Conservation (phyloP, 2,888 invertebrate species). For the Rosalia funebris region DNA sequence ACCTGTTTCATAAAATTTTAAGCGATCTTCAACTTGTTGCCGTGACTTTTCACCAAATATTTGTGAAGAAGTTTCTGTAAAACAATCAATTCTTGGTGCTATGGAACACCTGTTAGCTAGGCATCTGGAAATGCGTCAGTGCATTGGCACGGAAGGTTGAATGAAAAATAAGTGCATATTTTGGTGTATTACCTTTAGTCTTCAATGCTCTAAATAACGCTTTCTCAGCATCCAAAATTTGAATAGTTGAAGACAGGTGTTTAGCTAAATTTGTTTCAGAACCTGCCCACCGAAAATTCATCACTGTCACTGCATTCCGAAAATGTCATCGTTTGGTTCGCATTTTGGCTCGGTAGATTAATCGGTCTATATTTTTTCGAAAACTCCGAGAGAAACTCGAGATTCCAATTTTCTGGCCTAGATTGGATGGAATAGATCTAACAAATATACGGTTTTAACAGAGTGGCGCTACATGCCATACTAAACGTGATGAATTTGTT, state of each 20-base stretch:
- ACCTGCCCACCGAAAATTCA: not conserved
- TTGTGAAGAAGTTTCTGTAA: conserved; percentile 79
- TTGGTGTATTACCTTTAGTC: conserved; percentile 92
- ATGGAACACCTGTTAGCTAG: conserved; percentile 99
- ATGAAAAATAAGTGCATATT: conserved; percentile 97
- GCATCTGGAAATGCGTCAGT: conserved; percentile 94
- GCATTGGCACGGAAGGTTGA: conserved; percentile 98
- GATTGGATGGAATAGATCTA: not conserved
- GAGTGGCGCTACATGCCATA: not conserved
- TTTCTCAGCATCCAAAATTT: too few relatives aligned
- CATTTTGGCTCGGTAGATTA: not conserved
- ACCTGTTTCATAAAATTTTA: conserved; percentile 79
- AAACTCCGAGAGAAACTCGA: not conserved
- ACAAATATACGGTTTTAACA: not conserved
- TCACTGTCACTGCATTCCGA: not conserved
- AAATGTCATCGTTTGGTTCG: not conserved
- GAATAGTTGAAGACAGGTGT: too few relatives aligned
- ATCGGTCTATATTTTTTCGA: not conserved
- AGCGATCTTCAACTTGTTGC: conserved; percentile 67
- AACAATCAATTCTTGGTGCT: conserved; percentile 97
- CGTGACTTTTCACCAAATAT: conserved; percentile 87
- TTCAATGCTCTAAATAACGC: too few relatives aligned
- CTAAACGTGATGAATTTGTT: not conserved
- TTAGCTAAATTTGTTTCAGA: too few relatives aligned
- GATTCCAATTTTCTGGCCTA: not conserved